These are phyloP conservation scores for Agrochola circellaris DNA, from an alignment of 2,888 invertebrate genomes.

Conservation along the genomic window DNA sequence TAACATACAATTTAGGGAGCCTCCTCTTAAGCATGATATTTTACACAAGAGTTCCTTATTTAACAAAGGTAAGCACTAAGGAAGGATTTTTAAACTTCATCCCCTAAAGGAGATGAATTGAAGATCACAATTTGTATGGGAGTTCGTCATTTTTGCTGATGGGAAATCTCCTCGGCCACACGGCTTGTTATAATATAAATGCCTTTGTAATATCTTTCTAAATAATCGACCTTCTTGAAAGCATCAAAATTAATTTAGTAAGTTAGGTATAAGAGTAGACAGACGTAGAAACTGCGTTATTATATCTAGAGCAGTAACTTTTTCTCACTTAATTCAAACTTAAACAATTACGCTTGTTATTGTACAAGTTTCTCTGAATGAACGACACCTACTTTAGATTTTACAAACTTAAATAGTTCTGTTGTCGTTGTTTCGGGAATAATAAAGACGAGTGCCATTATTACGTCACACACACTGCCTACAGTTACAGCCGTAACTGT, in stretches of 20 bases:
- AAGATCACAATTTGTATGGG: not conserved
- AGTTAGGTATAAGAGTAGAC: not conserved
- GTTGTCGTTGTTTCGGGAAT: slow-evolving; percentile 30
- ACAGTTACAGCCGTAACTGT: not conserved
- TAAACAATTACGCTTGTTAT: slow-evolving; percentile 40
- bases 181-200: not conserved
- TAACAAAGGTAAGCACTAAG: not conserved
- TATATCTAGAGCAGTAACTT: slow-evolving; percentile 4
- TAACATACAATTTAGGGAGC: too few relatives aligned
- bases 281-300: not conserved
- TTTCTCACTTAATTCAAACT: slow-evolving; percentile 39
- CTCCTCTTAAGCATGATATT: not conserved
- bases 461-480: slow-evolving; percentile 12
- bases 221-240: not conserved
- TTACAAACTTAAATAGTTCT: slow-evolving; percentile 49
- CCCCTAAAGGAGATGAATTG: too few relatives aligned
- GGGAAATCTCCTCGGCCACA: too few relatives aligned
- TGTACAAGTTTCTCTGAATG: slow-evolving; percentile 45
- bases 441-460: slow-evolving; percentile 29
- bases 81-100: not conserved
- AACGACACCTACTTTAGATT: slow-evolving; percentile 45
- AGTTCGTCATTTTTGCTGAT: not conserved
- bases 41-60: not conserved
- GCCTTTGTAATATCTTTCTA: too few relatives aligned
- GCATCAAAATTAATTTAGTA: too few relatives aligned